These are phyloP conservation scores for Tamias sibiricus DNA, from an alignment of 2,113 vertebrate genomes.

Conservation along the genomic window DNA sequence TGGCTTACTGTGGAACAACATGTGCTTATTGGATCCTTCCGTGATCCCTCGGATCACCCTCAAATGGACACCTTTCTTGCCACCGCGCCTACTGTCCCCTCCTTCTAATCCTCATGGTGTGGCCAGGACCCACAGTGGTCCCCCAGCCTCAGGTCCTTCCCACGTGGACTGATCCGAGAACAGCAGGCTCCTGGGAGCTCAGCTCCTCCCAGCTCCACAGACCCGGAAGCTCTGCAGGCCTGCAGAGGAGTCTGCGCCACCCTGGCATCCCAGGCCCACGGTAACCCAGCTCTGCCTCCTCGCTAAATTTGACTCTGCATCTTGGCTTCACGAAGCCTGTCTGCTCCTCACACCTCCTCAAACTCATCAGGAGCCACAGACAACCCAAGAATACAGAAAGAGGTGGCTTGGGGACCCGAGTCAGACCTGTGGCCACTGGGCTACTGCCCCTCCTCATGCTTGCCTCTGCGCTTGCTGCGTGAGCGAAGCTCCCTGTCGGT, in stretches of 20 bases:
- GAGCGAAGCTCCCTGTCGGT: not conserved
- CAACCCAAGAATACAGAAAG: not conserved
- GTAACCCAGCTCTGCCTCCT: not conserved
- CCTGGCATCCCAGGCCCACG: not conserved
- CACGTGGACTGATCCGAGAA: not conserved
- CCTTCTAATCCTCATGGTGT: not conserved
- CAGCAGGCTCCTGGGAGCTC: not conserved
- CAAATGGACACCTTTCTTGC: slow-evolving; percentile 31
- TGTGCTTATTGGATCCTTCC: not conserved
- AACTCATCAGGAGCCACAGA: not conserved
- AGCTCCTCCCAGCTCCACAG: not conserved
- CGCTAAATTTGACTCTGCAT: not conserved
- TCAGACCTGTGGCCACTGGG: not conserved
- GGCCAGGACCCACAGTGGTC: accelerated
- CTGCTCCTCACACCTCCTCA: not conserved
- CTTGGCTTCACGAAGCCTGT: not conserved
- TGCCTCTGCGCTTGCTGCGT: not conserved
- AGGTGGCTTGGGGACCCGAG: too few species aligned
- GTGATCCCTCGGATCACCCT: not conserved
- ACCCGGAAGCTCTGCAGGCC: not conserved
- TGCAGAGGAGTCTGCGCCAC: not conserved
- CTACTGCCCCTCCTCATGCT: not conserved
- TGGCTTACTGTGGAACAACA: not conserved
- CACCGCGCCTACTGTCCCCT: not conserved
- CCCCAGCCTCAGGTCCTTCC: not conserved